Conservation (phyloP, 2,888 invertebrate species). For the Lasioglossum lativentre region DNA sequence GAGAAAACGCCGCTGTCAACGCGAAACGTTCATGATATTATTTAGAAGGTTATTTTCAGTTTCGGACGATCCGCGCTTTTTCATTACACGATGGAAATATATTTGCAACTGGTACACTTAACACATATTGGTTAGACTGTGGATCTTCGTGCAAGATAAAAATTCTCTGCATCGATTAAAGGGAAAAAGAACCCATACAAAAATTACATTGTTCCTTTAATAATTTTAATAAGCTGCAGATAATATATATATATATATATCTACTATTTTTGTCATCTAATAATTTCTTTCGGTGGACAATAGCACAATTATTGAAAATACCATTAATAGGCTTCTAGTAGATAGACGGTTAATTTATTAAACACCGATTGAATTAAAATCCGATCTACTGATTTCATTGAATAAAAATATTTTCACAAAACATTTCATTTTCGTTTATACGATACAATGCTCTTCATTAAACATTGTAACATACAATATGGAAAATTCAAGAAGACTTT, state of each 20-base stretch:
- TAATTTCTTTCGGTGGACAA: not conserved
- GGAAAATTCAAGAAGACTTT: no score
- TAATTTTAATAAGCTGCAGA: no score
- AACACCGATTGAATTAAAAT: no score
- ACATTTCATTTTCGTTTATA: not conserved
- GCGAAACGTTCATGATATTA: not conserved
- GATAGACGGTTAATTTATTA: no score
- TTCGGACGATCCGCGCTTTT: not conserved
- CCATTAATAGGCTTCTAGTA: not conserved
- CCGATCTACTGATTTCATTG: not conserved
- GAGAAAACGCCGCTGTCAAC: constrained; percentile 20
- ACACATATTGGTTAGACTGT: not conserved
- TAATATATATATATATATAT: not conserved
- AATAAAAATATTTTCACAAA: not conserved
- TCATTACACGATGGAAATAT: not conserved
- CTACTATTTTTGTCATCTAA: not conserved
- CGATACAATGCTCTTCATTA: not conserved
- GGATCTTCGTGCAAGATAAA: not conserved
- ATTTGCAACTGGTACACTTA: not conserved
- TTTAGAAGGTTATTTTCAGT: constrained; percentile 6
- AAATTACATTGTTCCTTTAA: no score
- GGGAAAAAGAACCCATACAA: no score
- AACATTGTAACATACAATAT: not conserved
- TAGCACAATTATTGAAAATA: not conserved
- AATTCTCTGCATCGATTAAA: not conserved